These are phyloP conservation scores for Buceros bicornis DNA, from an alignment of 2,797 vertebrate genomes.

Conservation along the genomic window DNA sequence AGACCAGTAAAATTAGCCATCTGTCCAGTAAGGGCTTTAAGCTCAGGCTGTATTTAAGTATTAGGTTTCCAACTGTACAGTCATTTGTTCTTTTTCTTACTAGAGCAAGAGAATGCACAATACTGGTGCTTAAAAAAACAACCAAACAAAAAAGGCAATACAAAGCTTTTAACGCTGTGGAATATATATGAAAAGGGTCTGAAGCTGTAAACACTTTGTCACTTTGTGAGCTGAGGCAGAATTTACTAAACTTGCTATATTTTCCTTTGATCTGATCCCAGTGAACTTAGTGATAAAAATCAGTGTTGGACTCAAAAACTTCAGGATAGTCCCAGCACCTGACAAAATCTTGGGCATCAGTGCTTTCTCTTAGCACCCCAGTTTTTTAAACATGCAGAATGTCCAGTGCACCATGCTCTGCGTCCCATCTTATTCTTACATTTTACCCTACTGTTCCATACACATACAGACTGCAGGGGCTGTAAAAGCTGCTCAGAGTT, in stretches of 20 bases:
- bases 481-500: background rate
- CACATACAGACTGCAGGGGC: background rate
- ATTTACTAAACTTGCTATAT: constrained; percentile 4
- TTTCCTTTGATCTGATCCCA: background rate
- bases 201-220: background rate
- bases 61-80: constrained; percentile 74
- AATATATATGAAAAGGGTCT: background rate
- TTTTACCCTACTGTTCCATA: background rate
- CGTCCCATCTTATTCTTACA: background rate
- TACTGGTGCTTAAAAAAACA: constrained; percentile 13
- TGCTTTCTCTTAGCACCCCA: background rate
- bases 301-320: background rate
- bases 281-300: background rate
- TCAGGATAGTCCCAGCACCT: background rate
- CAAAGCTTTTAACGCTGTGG: background rate
- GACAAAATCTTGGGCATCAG: rapidly evolving
- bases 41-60: constrained; percentile 77
- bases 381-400: background rate
- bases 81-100: background rate
- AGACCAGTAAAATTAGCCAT: constrained; percentile 82
- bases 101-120: constrained; percentile 24
- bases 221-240: background rate
- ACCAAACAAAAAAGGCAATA: background rate
- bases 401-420: background rate
- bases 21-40: constrained; percentile 79